Percentiles rank a stretch among this genome's conserved stretches.
Conservation (phyloP, 2,888 invertebrate genomes). For the Minunthozetes semirufus region DNA sequence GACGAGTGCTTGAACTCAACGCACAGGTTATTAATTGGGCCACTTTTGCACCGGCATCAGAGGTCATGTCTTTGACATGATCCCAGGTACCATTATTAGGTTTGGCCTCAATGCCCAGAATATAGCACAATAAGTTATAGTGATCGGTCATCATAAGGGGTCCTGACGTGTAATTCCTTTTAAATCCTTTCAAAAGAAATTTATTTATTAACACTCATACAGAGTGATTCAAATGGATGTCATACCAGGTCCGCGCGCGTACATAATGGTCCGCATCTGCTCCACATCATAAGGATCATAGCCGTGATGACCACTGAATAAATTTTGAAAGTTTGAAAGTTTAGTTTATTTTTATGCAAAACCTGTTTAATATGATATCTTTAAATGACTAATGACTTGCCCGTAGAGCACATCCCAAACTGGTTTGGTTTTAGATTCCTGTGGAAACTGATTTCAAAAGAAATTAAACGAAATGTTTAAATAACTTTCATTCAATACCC, state of each 20-base stretch:
- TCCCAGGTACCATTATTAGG: slow-evolving; percentile 47
- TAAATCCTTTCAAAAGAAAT: background rate
- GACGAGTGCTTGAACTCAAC: background rate
- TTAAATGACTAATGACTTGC: slow-evolving; percentile 17
- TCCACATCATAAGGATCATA: slow-evolving; percentile 41
- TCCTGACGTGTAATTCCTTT: slow-evolving; percentile 11
- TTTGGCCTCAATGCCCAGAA: slow-evolving; percentile 54
- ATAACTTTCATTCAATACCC: slow-evolving; percentile 1
- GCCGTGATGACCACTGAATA: slow-evolving; percentile 38
- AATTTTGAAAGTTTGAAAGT: background rate
- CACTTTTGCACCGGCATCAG: slow-evolving; percentile 22
- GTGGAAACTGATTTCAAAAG: slow-evolving; percentile 20
- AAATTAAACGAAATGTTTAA: background rate
- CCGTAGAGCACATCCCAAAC: slow-evolving; percentile 34
- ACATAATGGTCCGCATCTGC: slow-evolving; percentile 47
- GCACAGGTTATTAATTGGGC: background rate
- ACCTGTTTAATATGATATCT: background rate
- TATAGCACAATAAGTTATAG: slow-evolving; percentile 58
- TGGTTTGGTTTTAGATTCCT: slow-evolving; percentile 32
- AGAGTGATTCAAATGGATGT: background rate
- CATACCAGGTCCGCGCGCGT: slow-evolving; percentile 52
- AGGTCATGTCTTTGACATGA: slow-evolving; percentile 22
- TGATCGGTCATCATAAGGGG: slow-evolving; percentile 54
- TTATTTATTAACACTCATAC: background rate
- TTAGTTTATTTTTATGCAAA: background rate